A percentile compares a stretch with the other conserved stretches of the same genome.
Conservation (phyloP, 1,140 invertebrate genomes). For the Zaprionus nigranus region DNA sequence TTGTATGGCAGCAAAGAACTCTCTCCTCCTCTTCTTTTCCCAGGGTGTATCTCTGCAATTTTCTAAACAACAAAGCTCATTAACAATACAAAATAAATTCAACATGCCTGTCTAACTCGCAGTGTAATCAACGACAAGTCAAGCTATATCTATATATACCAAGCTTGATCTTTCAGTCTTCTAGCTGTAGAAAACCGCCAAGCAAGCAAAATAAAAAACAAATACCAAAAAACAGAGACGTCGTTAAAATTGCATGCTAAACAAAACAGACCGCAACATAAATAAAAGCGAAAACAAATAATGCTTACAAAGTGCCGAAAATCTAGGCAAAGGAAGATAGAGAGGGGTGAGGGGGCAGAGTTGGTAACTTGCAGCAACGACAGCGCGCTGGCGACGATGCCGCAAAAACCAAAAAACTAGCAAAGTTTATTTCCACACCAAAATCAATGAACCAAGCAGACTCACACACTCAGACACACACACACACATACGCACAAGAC, state of each 20-base stretch:
- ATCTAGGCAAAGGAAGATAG: constrained; percentile 46
- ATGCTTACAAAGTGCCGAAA: constrained; percentile 76
- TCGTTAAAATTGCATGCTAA: constrained; percentile 66
- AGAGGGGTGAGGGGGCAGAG: background rate
- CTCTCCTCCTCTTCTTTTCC: too few relatives aligned
- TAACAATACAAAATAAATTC: background rate
- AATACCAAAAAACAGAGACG: constrained; percentile 11
- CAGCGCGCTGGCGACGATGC: constrained; percentile 20
- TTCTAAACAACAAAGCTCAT: background rate
- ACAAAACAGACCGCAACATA: constrained; percentile 68
- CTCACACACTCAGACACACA: constrained; percentile 38
- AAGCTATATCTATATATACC: background rate
- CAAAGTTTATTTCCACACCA: constrained; percentile 80
- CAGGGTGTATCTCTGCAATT: too few relatives aligned
- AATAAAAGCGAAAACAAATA: constrained; percentile 80
- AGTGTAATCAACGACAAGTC: background rate
- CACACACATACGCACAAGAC: constrained; percentile 21
- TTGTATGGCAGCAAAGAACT: too few relatives aligned
- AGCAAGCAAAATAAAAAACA: background rate
- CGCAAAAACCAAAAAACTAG: constrained; percentile 52
- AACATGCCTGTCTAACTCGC: background rate
- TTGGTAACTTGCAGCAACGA: constrained; percentile 9
- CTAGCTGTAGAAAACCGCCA: background rate
- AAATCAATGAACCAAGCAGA: constrained; percentile 78
- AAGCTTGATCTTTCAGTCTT: background rate